Evolutionary conservation across 2,113 vertebrate genomes (phyloP).

Genomic region (Malurus melanocephalus): DNA sequence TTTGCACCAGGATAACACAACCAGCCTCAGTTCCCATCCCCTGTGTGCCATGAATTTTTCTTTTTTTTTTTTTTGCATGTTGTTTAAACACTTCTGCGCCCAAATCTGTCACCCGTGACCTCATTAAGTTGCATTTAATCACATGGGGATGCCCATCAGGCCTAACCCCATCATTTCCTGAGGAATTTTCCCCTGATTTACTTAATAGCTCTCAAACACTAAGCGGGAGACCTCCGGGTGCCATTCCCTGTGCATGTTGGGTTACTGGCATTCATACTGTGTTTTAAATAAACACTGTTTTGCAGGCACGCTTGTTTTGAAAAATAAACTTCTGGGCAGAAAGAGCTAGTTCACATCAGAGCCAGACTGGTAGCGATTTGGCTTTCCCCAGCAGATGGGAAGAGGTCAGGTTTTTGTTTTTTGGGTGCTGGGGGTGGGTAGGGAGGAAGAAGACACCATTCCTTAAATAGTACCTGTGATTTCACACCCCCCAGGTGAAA

Average conservation of each 20-base stretch:
- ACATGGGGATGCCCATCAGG: conserved; percentile 25
- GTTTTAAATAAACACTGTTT: conserved; percentile 49
- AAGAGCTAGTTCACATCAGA: not conserved
- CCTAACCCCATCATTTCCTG: conserved; percentile 46
- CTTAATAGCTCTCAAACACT: conserved; percentile 23
- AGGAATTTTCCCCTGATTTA: conserved; percentile 52
- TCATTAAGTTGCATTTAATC: conserved; percentile 57
- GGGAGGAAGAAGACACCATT: not conserved
- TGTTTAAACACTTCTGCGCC: not conserved
- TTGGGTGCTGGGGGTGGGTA: not conserved
- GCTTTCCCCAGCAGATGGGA: not conserved
- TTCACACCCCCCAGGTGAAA: not conserved
- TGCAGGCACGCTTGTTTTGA: conserved; percentile 39
- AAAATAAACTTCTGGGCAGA: conserved; percentile 46
- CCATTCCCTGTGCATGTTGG: not conserved
- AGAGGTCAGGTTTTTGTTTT: not conserved
- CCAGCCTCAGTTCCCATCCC: not conserved
- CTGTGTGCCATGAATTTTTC: not conserved
- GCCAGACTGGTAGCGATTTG: not conserved
- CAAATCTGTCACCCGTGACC: conserved; percentile 38
- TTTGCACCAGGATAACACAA: not conserved
- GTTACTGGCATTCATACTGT: conserved; percentile 11
- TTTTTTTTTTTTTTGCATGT: not conserved
- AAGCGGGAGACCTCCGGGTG: conserved; percentile 15
- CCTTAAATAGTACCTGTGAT: not conserved